Conservation (phyloP, 1,140 invertebrate species). For the Drosophila santomea region DNA sequence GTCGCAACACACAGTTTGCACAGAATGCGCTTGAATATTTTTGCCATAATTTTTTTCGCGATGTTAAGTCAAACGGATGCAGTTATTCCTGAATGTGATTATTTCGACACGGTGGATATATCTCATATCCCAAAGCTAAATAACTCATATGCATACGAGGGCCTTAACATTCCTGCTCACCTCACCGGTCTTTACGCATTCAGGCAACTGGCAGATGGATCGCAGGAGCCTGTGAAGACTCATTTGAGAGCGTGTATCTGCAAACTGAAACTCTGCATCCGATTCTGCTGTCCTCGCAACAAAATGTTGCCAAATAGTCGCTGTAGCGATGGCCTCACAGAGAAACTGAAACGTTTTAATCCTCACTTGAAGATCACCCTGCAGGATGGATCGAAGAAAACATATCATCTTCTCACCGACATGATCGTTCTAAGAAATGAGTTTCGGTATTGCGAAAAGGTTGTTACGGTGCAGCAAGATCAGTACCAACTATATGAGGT, state of each 20-base stretch:
- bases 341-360: background rate
- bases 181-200: background rate
- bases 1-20: background rate
- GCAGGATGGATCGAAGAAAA: background rate
- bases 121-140: background rate
- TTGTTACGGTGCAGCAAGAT: background rate
- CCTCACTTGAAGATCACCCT: background rate
- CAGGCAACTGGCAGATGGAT: background rate
- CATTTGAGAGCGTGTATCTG: background rate
- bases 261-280: background rate
- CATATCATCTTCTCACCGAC: background rate
- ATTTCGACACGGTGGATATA: background rate
- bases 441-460: background rate
- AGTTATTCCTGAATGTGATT: background rate
- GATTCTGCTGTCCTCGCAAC: background rate
- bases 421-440: background rate
- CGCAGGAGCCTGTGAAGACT: background rate
- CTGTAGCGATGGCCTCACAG: background rate
- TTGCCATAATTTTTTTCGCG: background rate
- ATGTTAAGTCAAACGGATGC: background rate
- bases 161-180: background rate
- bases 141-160: background rate
- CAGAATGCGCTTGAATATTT: background rate
- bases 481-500: background rate
- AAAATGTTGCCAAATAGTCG: background rate